phyloP scores from a whole-genome alignment of 2,888 invertebrate species.

The Thysanoteuthis rhombus region DNA sequence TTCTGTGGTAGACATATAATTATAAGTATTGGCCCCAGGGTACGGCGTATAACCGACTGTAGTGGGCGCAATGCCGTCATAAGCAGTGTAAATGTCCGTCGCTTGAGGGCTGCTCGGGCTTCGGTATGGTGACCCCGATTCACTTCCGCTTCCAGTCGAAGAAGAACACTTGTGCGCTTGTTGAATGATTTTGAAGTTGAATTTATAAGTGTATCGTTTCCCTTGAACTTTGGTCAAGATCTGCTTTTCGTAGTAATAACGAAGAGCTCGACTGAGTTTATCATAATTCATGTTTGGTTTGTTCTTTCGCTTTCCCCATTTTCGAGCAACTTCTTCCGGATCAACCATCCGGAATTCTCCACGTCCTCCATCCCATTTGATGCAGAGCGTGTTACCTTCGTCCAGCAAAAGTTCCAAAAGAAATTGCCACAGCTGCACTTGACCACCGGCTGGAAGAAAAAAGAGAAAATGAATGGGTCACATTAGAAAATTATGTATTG shows the following conservation, averaged over 20 bases:
- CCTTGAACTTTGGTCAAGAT: conserved; percentile 65
- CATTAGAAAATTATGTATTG: background rate
- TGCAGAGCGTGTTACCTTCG: conserved; percentile 69
- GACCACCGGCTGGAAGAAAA: conserved; percentile 73
- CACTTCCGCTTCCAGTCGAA: conserved; percentile 30
- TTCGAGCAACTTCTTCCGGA: conserved; percentile 61
- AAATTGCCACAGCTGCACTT: conserved; percentile 99
- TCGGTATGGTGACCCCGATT: conserved; percentile 15
- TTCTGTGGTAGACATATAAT: background rate
- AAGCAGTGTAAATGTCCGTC: background rate
- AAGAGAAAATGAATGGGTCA: background rate
- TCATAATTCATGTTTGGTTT: conserved; percentile 65
- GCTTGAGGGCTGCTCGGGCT: conserved; percentile 22
- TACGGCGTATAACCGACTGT: background rate
- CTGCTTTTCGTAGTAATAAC: conserved; percentile 68
- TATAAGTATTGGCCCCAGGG: background rate
- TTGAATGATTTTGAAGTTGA: conserved; percentile 49
- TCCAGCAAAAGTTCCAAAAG: conserved; percentile 92
- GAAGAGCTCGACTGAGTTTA: conserved; percentile 61
- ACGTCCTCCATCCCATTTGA: conserved; percentile 58
- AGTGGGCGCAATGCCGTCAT: background rate
- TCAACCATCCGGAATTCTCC: conserved; percentile 63
- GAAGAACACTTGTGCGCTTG: conserved; percentile 35
- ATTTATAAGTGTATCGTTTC: conserved; percentile 63
- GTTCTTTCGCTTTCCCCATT: conserved; percentile 59